Conservation (phyloP, 1,140 invertebrate genomes). For the Psix sp. region DNA sequence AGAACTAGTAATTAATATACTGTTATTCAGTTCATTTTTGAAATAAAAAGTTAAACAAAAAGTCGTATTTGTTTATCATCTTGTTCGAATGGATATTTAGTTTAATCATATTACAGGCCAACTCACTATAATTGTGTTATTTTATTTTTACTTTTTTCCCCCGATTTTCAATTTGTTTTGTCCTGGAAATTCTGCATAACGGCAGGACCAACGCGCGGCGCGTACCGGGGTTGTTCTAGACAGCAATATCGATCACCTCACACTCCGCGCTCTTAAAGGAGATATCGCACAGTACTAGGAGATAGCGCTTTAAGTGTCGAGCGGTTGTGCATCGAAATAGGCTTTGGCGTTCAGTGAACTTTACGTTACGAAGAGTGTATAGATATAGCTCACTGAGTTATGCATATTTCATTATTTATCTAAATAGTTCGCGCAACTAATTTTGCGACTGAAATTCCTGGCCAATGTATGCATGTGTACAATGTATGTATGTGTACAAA, state of each 20-base stretch:
- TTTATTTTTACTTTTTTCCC: slow-evolving; percentile 36
- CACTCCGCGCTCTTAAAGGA: slow-evolving; percentile 65
- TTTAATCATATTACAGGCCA: no score
- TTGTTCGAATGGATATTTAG: no score
- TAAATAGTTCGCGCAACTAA: slow-evolving; percentile 16
- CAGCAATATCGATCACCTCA: slow-evolving; percentile 69
- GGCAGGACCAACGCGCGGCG: slow-evolving; percentile 50
- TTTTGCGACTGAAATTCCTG: slow-evolving; percentile 3
- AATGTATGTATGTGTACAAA: slow-evolving; percentile 1
- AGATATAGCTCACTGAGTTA: slow-evolving; percentile 32
- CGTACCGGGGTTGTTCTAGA: slow-evolving; percentile 66
- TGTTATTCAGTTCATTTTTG: no score
- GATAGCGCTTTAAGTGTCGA: slow-evolving; percentile 37
- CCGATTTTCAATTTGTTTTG: slow-evolving; percentile 49
- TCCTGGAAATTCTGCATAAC: slow-evolving; percentile 41
- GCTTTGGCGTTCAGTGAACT: slow-evolving; percentile 50
- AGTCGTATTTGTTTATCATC: no score
- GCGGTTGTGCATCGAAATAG: slow-evolving; percentile 35
- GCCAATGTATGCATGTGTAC: slow-evolving; percentile 2
- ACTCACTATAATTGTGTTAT: background rate
- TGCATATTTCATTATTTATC: slow-evolving; percentile 32
- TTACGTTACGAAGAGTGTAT: slow-evolving; percentile 24
- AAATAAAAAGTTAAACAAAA: no score
- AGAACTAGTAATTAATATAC: no score
- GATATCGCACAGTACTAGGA: slow-evolving; percentile 47